These are phyloP conservation scores for Drosophila buzzatii DNA, from an alignment of 2,888 invertebrate genomes.

Conservation along the genomic window DNA sequence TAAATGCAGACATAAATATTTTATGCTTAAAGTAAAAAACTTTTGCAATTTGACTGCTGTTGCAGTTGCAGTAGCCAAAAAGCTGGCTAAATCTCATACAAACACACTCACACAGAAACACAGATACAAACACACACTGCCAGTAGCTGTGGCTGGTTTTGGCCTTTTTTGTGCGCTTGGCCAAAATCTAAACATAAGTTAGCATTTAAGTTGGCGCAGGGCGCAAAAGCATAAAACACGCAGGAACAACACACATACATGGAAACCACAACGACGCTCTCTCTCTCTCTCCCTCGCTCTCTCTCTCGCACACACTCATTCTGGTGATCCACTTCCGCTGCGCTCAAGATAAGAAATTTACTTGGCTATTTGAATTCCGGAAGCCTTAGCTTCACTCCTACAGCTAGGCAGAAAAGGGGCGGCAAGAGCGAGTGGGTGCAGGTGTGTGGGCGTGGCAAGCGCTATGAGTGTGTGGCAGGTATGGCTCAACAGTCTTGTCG, in stretches of 20 bases:
- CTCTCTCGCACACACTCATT: slow-evolving; percentile 35
- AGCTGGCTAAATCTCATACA: slow-evolving; percentile 49
- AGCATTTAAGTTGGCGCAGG: slow-evolving; percentile 76
- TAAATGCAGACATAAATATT: slow-evolving; percentile 79
- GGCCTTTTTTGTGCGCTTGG: slow-evolving; percentile 50
- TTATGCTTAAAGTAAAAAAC: slow-evolving; percentile 78
- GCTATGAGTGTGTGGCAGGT: slow-evolving; percentile 25
- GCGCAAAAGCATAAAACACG: slow-evolving; percentile 76
- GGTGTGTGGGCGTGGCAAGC: background rate
- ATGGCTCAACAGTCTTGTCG: background rate
- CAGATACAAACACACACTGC: slow-evolving; percentile 26
- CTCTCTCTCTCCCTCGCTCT: background rate
- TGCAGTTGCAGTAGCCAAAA: slow-evolving; percentile 64
- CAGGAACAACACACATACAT: slow-evolving; percentile 54
- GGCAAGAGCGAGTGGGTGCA: background rate
- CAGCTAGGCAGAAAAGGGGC: slow-evolving; percentile 20
- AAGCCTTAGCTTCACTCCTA: slow-evolving; percentile 13
- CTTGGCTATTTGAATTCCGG: slow-evolving; percentile 51
- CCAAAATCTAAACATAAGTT: slow-evolving; percentile 76
- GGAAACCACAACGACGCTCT: slow-evolving; percentile 34
- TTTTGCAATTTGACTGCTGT: slow-evolving; percentile 72
- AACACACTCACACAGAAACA: slow-evolving; percentile 37
- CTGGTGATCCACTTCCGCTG: slow-evolving; percentile 62
- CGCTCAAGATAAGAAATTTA: slow-evolving; percentile 56
- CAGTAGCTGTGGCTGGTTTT: slow-evolving; percentile 55